These are phyloP conservation scores for Caenorhabditis auriculariae DNA, from an alignment of 2,888 invertebrate species.

Conservation along the genomic window DNA sequence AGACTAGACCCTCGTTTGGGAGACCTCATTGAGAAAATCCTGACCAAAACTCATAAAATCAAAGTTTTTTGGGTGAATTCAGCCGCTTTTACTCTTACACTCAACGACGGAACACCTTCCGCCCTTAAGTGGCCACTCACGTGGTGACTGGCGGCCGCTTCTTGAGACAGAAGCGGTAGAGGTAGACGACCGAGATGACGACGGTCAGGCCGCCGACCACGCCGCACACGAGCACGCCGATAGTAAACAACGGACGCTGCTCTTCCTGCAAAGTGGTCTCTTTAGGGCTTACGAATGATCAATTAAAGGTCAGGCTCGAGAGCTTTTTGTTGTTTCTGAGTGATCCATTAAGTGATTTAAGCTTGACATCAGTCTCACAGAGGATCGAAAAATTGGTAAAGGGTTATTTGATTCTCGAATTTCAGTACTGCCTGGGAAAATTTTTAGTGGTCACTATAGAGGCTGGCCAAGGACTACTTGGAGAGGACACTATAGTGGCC, in stretches of 20 bases:
- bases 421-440: too few relatives aligned
- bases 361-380: not conserved
- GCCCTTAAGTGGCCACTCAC: constrained; percentile 26
- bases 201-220: constrained; percentile 55
- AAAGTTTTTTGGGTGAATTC: too few relatives aligned
- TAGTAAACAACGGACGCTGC: constrained; percentile 51
- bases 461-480: too few relatives aligned
- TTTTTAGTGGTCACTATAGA: too few relatives aligned
- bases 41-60: too few relatives aligned
- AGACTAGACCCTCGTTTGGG: too few relatives aligned
- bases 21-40: too few relatives aligned
- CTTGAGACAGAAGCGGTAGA: constrained; percentile 52
- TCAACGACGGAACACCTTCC: too few relatives aligned
- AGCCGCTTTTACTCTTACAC: not conserved
- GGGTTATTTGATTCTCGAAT: not conserved
- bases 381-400: not conserved
- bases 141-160: constrained; percentile 45
- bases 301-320: not conserved
- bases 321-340: too few relatives aligned
- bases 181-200: constrained; percentile 53
- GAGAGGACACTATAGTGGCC: too few relatives aligned
- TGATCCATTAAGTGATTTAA: not conserved
- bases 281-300: not conserved
- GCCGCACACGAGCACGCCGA: constrained; percentile 49
- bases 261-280: constrained; percentile 32